Evolutionary conservation across 2,888 invertebrate species (phyloP), one percentile per base, ranked within the genome.

Genomic region (Molorchus minor): DNA sequence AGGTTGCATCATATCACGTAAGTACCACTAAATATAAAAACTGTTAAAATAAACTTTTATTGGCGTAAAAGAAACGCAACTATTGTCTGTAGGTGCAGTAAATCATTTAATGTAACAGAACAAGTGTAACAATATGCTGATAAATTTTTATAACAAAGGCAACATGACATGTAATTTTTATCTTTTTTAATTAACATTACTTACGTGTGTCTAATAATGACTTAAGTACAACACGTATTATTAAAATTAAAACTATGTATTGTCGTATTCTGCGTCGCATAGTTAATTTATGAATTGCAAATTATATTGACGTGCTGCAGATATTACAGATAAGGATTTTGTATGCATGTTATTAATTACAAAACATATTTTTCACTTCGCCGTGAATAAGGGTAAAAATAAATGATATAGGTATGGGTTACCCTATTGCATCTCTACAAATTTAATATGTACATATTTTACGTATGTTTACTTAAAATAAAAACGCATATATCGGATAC

Each of bases 241-340:
- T 59, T 59, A 56, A 54, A 59, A 60, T 56, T 56, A 36, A 56
- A 59, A 59, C 57, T 56, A 56, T 57, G 54, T 57, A 62, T 60
- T 62, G 62, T 59, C 56, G 57, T 59, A 57, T 57, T 56, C 30
- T 62, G 56, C 47, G 51, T 41, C 41, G 54, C 43, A 53, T 56
- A 58, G 52, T 56, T 45, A 49, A 46, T 46, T 62, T 53, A 62
- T 59, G 62, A 62, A 62, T 60, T 62, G 62, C 62, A 62, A 62
- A 62, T 62, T 47, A 49, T 30, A 62, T 55, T 54, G 56, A 57
- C 56, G 62, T 60, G 62, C 59, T 60, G 62, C 59, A 35, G 62
- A 62, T 62, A 56, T 56, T 46, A 20, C 46, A 33, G 61, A 61
- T 61, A 60, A 30, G 36, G 44, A 20, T 29, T 43, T 38, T 49